Base-by-base conservation (phyloP, 1,140 invertebrate genomes). In the Saccostrea echinata region DNA sequence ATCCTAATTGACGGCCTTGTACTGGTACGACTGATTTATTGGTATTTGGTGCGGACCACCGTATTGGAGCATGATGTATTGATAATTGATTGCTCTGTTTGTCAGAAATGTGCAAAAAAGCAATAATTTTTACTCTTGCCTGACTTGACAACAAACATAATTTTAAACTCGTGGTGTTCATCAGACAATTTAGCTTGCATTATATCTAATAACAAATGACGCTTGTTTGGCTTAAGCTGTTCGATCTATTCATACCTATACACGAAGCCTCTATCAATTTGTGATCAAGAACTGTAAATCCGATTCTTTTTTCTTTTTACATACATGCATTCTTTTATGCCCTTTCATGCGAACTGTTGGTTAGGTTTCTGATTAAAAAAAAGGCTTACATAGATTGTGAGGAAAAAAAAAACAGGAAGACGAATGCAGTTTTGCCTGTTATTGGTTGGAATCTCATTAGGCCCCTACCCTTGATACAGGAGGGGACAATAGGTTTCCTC, bases 61-160 rank as follows among this genome's bases (percentile, higher is more conserved):
- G 68, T 76, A 76, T 76, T 76, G 68, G 68, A 33, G 68, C 68
- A 33, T 33, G 68, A 76, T 76, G 18, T 76, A 76, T 76, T 76
- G 68, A 76, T 33, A 76, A 76, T 76, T 76, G 68, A 76, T 76
- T 33, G 27, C 68, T 30, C 16, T 33, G 68, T 76, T 76, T 76
- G 68, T 76, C 68, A 76, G 68, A 76, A 76, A 76, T 76, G 68
- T 76, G 68, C 68, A 76, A 76, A 76, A 76, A 30, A 76, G 68
- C 68, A 76, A 76, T 76, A 13, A 12, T 76, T 76, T 76, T 18
- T 24, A 76, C 24, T 33, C 27, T 27, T 76, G 68, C 68, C 4
- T 76, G 68, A 76, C 24, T 76, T 27, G 27, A 16, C 68, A 76
- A 76, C 27, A 16, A 76, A 16, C 68, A 13, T 76, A 76, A 76